Evolutionary conservation across 64 coral and sea anemone species (phyloP), one percentile per base, ranked within the genome.

Genomic region (Trachythela sp.): DNA sequence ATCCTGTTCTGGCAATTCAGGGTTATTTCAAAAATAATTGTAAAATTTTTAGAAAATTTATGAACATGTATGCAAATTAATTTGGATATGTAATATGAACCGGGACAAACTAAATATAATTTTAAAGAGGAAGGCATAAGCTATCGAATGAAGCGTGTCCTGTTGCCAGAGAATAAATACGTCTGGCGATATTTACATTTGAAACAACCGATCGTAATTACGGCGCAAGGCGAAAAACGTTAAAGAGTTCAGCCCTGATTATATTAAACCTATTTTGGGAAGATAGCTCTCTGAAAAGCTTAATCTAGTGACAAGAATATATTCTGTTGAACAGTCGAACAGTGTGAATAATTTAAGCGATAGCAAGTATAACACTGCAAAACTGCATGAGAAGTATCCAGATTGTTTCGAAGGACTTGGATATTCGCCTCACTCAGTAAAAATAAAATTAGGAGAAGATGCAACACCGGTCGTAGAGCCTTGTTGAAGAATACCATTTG

Each of bases 201-300:
- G n/a, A n/a, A n/a, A n/a, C n/a, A n/a, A n/a, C n/a, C n/a, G n/a
- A n/a, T n/a, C n/a, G n/a, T n/a, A n/a, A n/a, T n/a, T n/a, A n/a
- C n/a, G n/a, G n/a, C n/a, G n/a, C n/a, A n/a, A n/a, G n/a, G n/a
- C n/a, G n/a, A n/a, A n/a, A n/a, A n/a, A n/a, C n/a, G 17, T 72
- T 27, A 24, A 31, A 72, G n/a, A n/a, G n/a, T n/a, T 72, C 24
- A 72, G 68, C 26, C 26, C 68, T 31, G 68, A 72, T 72, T 10
- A 72, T 31, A 26, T 72, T 27, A 72, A 72, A 26, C 68, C 68
- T 35, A 72, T 72, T 31, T 26, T 72, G 24, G 68, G 68, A 72
- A 27, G 68, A 72, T 14, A 14, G n/a, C 68, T 72, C 26, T 72
- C 68, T 72, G 68, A 72, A 72, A 72, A 72, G 68, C 68, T 72